Evolutionary conservation across 2,888 invertebrate genomes (phyloP).

Genomic region (Exocentrus adspersus): DNA sequence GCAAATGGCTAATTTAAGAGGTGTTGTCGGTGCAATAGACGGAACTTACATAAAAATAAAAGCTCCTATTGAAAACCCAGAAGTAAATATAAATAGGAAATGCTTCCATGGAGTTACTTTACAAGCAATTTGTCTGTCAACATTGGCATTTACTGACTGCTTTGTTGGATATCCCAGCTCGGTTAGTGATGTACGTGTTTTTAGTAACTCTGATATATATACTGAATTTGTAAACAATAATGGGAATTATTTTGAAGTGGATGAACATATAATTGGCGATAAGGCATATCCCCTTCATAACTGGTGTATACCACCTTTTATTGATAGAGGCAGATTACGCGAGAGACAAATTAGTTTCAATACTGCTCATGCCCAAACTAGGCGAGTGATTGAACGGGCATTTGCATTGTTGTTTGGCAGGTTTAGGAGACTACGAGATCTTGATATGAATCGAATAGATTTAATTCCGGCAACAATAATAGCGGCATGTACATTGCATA

Average conservation of each 20-base stretch:
- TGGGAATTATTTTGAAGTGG: not conserved
- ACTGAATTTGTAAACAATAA: not conserved
- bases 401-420: conserved; percentile 34
- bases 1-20: not conserved
- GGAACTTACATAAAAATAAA: conserved; percentile 15
- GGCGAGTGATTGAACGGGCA: conserved; percentile 32
- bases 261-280: not conserved
- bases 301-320: not conserved
- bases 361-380: not conserved
- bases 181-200: conserved; percentile 35
- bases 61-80: conserved; percentile 13
- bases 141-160: not conserved
- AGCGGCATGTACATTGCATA: conserved; percentile 37
- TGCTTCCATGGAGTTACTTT: conserved; percentile 15
- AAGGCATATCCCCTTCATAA: not conserved
- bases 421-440: conserved; percentile 33
- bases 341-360: not conserved
- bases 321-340: not conserved
- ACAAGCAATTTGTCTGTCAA: conserved; percentile 9
- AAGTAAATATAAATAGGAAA: conserved; percentile 19
- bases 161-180: conserved; percentile 32
- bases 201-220: conserved; percentile 38
- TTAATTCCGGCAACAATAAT: conserved; percentile 31
- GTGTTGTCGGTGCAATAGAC: not conserved
- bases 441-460: conserved; percentile 36